Base-by-base conservation (phyloP, 2,113 vertebrate genomes). In the Thomomys bottae region DNA sequence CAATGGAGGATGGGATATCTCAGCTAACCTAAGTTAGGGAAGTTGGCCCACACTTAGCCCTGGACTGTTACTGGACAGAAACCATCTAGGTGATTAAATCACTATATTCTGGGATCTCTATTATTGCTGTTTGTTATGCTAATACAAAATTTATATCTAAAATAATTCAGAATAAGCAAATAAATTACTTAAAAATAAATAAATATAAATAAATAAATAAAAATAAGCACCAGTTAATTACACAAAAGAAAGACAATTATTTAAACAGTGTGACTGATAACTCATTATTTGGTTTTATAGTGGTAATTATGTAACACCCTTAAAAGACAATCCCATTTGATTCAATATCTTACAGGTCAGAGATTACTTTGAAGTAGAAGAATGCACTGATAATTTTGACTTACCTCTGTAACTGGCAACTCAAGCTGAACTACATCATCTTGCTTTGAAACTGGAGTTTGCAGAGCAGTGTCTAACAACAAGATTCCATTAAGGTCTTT, bases 401-500 rank as follows among this genome's bases (percentile, higher is more conserved):
- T 98, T 98, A 99, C 99, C 99, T 99, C 99, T 81, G 99, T 99
- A 96, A 99, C 99, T 0, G 99, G 99, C 96, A 99, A 97, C 97
- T 99, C 99, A 97, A 99, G 98, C 97, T 99, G 99, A 96, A 99
- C 99, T 97, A 99, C 98, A 4, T 99, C 99, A 98, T 99, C 99
- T 84, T 99, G 98, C 95, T 99, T 99, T 87, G 98, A 97, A 97
- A 99, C 99, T 59, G 99, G 99, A 5, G 99, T 99, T 98, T 99
- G 99, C 87, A 99, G 98, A 90, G 99, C 99, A 76, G 99, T 99
- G 97, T 99, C 99, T 96, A 99, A 97, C 92, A 99, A 98, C 83
- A 99, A 98, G 97, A 99, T 99, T 92, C 99, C 99, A 94, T 99
- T 99, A 88, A 99, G 98, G 97, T 99, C 99, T 95, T 99, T 99